Percentiles rank a stretch among this genome's conserved stretches.
Conservation (phyloP, 2,113 vertebrate species). For the Grammatotria lemairii region DNA sequence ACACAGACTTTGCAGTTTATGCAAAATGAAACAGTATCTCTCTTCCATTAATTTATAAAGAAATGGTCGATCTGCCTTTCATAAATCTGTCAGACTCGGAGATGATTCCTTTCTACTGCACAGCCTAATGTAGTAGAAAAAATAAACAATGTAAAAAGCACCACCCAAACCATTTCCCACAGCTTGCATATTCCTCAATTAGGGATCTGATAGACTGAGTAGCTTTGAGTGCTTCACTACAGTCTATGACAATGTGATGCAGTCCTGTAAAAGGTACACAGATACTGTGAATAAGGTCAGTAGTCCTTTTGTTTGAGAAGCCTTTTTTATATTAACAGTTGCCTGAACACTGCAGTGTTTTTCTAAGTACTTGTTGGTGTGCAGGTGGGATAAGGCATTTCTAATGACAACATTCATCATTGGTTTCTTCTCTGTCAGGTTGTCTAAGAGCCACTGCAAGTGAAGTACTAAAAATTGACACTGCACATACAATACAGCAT, state of each 20-base stretch:
- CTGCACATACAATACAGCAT: background rate
- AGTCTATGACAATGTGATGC: background rate
- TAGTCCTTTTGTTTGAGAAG: background rate
- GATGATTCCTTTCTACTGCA: background rate
- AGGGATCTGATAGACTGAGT: background rate
- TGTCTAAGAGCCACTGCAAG: background rate
- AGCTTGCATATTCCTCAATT: background rate
- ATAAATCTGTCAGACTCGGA: background rate
- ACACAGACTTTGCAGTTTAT: background rate
- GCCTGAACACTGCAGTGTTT: background rate
- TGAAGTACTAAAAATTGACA: background rate
- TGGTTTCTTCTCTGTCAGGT: background rate
- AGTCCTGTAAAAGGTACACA: background rate
- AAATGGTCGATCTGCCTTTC: background rate
- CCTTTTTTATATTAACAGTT: background rate
- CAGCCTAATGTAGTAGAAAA: background rate
- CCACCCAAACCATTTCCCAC: background rate
- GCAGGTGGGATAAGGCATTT: background rate
- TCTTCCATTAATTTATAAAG: background rate
- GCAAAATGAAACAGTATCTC: background rate
- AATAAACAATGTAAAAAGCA: background rate
- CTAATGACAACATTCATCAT: background rate
- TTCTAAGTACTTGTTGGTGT: background rate
- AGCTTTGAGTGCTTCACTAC: background rate
- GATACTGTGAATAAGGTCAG: background rate